Base-by-base conservation (phyloP, 2,888 invertebrate genomes). In the Ectropis crepuscularia region DNA sequence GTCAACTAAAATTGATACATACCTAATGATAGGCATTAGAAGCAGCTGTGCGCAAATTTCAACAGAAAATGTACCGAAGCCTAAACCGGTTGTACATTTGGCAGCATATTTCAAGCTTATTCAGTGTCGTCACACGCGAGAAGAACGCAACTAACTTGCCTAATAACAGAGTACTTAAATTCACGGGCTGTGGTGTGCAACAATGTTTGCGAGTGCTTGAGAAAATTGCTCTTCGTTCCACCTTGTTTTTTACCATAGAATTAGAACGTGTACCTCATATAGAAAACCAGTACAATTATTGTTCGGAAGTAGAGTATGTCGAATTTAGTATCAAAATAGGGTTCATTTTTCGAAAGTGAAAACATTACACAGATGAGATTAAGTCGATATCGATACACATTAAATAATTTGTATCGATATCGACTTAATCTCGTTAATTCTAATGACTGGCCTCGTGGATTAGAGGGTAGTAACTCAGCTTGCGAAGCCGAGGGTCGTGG, bases 121-220 rank as follows among this genome's bases (percentile, higher is more conserved):
- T 16, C 45, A 7, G 10, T 38, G 11, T 39, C 39, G 16, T 41
- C 41, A 51, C 16, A 51, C 41, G 41, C 37, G 28, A 49, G 10
- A 5, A 11, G 11, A 11, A 50, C 41, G 43, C 43, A 43, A 53
- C 53, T 43, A 43, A 36, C 36, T 43, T 53, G 53, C 53, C 43
- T 42, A 53, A 43, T 53, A 43, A 53, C 37, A 10, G 9, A 39
- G 48, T 11, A 49, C 38, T 49, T 51, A 28, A 41, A 10, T 53
- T 43, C 43, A 53, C 5, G 5, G 36, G 37, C 36, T 42, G 10
- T 41, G 41, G 8, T 42, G 10, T 28, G 43, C 53, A 53, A 43
- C 53, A 53, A 11, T 53, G 53, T 53, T 37, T 11, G 8, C 16
- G 11, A 5, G 39, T 6, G 43, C 36, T 53, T 53, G 11, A 53